These are phyloP conservation scores for Drosophila austrosaltans DNA, from an alignment of 2,888 invertebrate species.

Conservation along the genomic window DNA sequence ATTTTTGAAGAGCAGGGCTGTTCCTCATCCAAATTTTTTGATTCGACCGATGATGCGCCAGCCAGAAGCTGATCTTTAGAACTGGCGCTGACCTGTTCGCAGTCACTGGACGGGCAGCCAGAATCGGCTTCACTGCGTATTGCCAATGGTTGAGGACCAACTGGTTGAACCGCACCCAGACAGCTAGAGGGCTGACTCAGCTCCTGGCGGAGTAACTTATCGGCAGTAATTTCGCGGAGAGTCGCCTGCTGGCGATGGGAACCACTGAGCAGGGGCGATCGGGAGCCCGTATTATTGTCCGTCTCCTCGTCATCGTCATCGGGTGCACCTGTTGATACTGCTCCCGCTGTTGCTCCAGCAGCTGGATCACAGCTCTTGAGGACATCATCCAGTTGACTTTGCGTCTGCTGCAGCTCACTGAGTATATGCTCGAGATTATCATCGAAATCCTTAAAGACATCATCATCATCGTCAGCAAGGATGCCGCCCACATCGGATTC, in stretches of 20 bases:
- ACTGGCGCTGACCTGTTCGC: constrained; percentile 87
- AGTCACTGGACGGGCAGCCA: constrained; percentile 83
- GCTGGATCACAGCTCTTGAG: constrained; percentile 50
- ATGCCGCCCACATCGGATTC: constrained; percentile 80
- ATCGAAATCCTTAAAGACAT: constrained; percentile 79
- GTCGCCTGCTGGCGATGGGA: constrained; percentile 72
- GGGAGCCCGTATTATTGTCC: constrained; percentile 87
- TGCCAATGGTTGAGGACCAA: constrained; percentile 32
- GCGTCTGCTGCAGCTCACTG: constrained; percentile 74
- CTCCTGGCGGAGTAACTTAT: constrained; percentile 71
- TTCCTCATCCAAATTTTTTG: constrained; percentile 53
- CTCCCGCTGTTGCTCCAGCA: not conserved
- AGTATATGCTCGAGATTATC: constrained; percentile 80
- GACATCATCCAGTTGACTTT: constrained; percentile 71
- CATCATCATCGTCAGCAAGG: constrained; percentile 71
- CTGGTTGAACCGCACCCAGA: constrained; percentile 22
- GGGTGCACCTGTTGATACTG: constrained; percentile 15
- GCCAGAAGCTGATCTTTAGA: constrained; percentile 88
- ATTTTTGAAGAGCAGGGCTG: constrained; percentile 61
- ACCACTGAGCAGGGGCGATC: constrained; percentile 88
- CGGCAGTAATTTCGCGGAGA: constrained; percentile 59
- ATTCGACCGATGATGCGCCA: constrained; percentile 63
- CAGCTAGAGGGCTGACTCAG: constrained; percentile 34
- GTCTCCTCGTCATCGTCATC: constrained; percentile 85
- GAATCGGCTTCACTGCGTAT: constrained; percentile 84